Base-by-base conservation (phyloP, 2,797 vertebrate species). In the Miichthys miiuy region DNA sequence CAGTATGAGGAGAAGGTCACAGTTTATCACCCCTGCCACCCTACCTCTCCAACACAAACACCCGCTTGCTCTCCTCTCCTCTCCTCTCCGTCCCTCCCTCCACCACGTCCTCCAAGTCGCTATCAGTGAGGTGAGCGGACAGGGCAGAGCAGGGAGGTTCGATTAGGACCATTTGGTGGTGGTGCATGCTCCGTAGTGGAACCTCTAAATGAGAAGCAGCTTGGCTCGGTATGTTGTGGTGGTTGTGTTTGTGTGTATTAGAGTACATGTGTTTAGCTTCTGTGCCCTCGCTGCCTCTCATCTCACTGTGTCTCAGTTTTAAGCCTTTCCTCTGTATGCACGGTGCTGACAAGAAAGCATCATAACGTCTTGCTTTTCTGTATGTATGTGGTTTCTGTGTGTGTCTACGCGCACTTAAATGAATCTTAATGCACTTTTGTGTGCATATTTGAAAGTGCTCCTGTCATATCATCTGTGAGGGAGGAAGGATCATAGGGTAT, bases 21-120 rank as follows among this genome's bases (percentile, higher is more conserved):
- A 91, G 93, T 95, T 94, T 93, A 95, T 95, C 93, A 81, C 80
- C 77, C 66, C 72, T 80, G 85, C 85, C 92, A 88, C 87, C 90
- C 92, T 79, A 69, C 81, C 85, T 89, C 91, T 93, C 85, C 79
- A 86, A 82, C 91, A 91, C 90, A 89, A 87, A 91, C 89, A 90
- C 85, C 80, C 86, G 81, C 83, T 62, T 25, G 62, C 82, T 77
- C 77, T 77, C 69, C 77, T 47, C 83, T 77, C 69, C 77, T 47
- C 83, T 79, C 66, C 20, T 4, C 13, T 44, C 42, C 13, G 1
- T 79, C 85, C 34, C 62, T 69, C 79, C 79, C 67, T 72, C 85
- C 54, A 16, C 73, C 55, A 58, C 30, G 17, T 86, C 74, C 82
- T 84, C 75, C 71, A 38, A 38, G 61, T 61, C 61, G 71, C 80